Evolutionary conservation across 2,113 vertebrate genomes (phyloP), one percentile per base, ranked within the genome.

Genomic region (Melanostigma gelatinosum): DNA sequence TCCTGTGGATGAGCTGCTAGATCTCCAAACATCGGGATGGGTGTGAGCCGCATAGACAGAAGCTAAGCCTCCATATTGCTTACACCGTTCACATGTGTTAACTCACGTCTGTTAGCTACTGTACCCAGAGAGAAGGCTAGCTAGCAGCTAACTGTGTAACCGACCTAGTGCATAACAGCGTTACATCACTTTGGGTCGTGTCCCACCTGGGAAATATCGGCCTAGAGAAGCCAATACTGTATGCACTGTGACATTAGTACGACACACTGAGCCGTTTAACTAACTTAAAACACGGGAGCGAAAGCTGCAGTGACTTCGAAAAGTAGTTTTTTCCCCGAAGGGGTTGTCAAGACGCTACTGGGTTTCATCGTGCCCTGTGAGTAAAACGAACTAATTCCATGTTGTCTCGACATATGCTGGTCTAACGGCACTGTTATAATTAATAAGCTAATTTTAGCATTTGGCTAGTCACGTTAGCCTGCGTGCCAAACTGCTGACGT

Each of bases 171-270:
- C 79, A 75, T 36, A 90, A 83, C 86, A 88, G 84, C 70, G 87
- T 93, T 93, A 91, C 90, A 92, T 92, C 86, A 93, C 67, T 78
- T 77, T 50, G 72, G 87, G 67, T 89, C 82, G 75, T 65, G 36
- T 84, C 68, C 72, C 68, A 91, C 68, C 80, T 89, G 79, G 85
- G 79, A 82, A 80, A 79, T 24, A 77, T 79, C 72, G 54, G 62
- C 65, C 57, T 69, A 9, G 16, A 78, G 63, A 24, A 80, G 58
- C 18, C 16, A 32, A 52, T 40, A 11, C 8, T 63, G 24, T 9
- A 29, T 18, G 2, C 0, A 38, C 15, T 63, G 16, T 54, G 50
- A n/a, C 64, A 68, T 20, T 82, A 22, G 50, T 27, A 80, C 93
- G 83, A 87, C 61, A 79, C 60, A 22, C 34, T 72, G 38, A 86